Conservation (phyloP, 2,113 vertebrate genomes). For the Aspiorhynchus laticeps region DNA sequence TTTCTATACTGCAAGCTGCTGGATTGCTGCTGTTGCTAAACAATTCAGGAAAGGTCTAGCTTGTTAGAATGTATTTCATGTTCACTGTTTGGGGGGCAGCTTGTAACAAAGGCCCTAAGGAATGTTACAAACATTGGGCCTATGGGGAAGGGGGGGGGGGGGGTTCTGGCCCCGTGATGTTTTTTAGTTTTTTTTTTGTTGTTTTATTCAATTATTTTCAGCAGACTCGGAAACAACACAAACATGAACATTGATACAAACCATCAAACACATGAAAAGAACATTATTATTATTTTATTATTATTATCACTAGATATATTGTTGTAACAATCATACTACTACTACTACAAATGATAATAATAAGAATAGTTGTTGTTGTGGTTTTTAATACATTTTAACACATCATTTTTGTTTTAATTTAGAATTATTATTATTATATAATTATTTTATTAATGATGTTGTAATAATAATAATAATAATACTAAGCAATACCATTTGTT, state of each 20-base stretch:
- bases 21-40: conserved; percentile 1
- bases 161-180: neutral
- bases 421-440: no score
- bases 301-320: no score
- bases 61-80: neutral
- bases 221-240: neutral
- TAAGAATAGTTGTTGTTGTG: neutral
- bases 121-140: neutral
- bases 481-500: no score
- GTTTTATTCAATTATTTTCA: neutral
- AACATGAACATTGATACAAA: neutral
- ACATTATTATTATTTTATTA: neutral
- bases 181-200: neutral
- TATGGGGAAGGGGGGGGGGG: neutral
- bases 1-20: conserved; percentile 1
- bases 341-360: neutral
- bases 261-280: neutral
- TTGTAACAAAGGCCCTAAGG: neutral
- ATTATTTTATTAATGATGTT: no score
- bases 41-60: conserved; percentile 15
- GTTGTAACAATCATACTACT: neutral
- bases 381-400: no score
- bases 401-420: no score
- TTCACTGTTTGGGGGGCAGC: neutral
- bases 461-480: no score